Evolutionary conservation across 2,797 vertebrate genomes (phyloP).

Genomic region (Brotula barbata): DNA sequence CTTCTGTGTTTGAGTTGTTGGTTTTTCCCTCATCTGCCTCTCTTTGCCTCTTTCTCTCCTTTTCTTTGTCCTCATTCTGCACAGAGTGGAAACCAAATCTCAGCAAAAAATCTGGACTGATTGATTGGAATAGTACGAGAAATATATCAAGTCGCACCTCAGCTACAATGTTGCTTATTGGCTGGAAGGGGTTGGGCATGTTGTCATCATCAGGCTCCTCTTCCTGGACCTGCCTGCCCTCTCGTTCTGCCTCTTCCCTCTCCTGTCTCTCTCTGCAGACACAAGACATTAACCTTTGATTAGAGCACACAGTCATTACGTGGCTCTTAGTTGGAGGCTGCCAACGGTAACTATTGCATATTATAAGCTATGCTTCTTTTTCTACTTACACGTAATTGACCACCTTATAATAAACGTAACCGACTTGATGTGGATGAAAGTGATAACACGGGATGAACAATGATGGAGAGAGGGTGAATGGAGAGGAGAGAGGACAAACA

Average conservation of each 20-base stretch:
- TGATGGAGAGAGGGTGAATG: no score
- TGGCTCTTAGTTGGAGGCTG: no score
- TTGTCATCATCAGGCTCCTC: constrained; percentile 76
- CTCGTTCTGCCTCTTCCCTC: constrained; percentile 78
- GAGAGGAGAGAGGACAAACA: no score
- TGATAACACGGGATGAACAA: no score
- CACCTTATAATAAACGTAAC: no score
- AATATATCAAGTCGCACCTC: constrained; percentile 74
- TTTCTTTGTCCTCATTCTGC: constrained; percentile 87
- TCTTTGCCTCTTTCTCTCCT: constrained; percentile 72
- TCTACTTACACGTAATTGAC: no score
- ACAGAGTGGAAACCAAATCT: not conserved
- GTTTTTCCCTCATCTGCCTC: constrained; percentile 39
- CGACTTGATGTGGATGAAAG: no score
- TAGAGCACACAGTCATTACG: no score
- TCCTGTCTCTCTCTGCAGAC: constrained; percentile 78
- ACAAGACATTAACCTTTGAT: constrained; percentile 15
- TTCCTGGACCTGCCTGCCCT: constrained; percentile 68
- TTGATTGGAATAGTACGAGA: not conserved
- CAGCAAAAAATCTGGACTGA: no score
- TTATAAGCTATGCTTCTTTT: no score
- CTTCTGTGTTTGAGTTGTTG: constrained; percentile 53
- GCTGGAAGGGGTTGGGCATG: constrained; percentile 86
- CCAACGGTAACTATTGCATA: no score
- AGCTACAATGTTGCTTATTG: constrained; percentile 82